phyloP scores from a whole-genome alignment of 2,113 vertebrate genomes.

The Lepisosteus oculatus region DNA sequence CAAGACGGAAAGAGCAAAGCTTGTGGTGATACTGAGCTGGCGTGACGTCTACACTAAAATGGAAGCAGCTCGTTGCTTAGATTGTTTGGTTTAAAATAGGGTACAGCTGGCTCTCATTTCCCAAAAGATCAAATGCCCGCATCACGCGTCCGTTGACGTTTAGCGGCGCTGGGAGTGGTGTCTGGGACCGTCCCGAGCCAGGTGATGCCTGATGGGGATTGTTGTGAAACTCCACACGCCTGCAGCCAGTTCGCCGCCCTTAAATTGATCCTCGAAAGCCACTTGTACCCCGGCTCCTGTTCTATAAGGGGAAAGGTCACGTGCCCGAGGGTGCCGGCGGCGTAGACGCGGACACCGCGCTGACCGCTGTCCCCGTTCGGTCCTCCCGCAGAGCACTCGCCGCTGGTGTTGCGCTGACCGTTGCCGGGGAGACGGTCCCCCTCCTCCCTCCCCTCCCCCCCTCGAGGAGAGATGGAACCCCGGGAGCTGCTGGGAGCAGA shows the following conservation, averaged over 20 bases:
- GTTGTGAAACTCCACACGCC: too few relatives aligned
- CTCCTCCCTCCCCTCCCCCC: constrained; percentile 19
- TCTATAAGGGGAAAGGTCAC: constrained; percentile 31
- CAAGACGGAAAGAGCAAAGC: too few relatives aligned
- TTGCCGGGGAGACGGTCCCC: constrained; percentile 32
- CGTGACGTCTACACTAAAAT: too few relatives aligned
- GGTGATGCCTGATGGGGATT: too few relatives aligned
- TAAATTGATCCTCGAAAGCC: constrained; percentile 2
- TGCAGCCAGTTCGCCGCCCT: constrained; percentile 23
- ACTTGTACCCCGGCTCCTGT: constrained; percentile 26
- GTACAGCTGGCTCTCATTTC: too few relatives aligned
- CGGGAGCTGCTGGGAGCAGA: constrained; percentile 58
- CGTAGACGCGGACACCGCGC: neutral
- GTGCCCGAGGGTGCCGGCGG: neutral
- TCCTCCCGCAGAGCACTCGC: constrained; percentile 39
- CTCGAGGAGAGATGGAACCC: constrained; percentile 74
- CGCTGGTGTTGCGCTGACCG: constrained; percentile 27
- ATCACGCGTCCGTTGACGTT: neutral
- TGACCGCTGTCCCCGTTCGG: constrained; percentile 10
- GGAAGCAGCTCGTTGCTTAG: too few relatives aligned
- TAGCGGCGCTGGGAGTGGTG: neutral
- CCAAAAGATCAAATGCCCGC: constrained; percentile 3
- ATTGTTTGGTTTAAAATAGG: too few relatives aligned
- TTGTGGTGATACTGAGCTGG: too few relatives aligned
- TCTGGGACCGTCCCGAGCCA: too few relatives aligned